Evolutionary conservation across 1,140 invertebrate genomes (phyloP), one percentile per base, ranked within the genome.

Genomic region (Zaprionus capensis): DNA sequence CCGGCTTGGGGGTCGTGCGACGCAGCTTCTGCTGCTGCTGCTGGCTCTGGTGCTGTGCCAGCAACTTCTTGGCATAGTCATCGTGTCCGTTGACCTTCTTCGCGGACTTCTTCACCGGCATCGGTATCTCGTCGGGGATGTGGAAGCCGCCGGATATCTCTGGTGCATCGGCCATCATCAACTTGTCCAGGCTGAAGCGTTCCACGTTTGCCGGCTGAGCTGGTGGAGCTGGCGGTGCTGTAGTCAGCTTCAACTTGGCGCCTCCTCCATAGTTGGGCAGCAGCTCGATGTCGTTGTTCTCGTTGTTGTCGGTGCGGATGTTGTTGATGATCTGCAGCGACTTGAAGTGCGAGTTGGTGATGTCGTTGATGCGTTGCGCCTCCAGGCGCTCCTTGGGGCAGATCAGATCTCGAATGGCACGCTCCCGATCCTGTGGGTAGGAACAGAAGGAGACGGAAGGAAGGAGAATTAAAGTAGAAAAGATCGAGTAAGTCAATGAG

Each of bases 311-410:
- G 17, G 92, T 86, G 46, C 73, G 91, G 22, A 92, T 91, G 62
- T 80, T 90, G 34, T 92, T 91, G 55, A 93, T 92, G 36, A 92
- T 92, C 64, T 92, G 91, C 44, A 92, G 73, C 0, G 92, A 92
- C 55, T 92, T 92, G 78, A 92, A 91, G 77, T 92, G 92, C 11
- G 91, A 92, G 56, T 85, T 92, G 57, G 92, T 88, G 26, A 92
- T 91, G 67, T 92, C 91, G 22, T 81, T 92, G 38, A 92, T 92
- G 20, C 91, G 82, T 9, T 92, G 85, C 4, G 91, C 88, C 58
- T 92, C 91, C 55, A 92, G 24, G 4, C 91, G 91, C 20, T 92
- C 91, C 64, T 91, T 86, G 5, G 91, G 92, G 14, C 92, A 93
- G 49, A 92, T 91, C 4, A 93, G 73, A 6, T 93, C 79, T 0